Conservation (phyloP, 53 echinoderm and acorn worm species). For the Holothuria scabra region DNA sequence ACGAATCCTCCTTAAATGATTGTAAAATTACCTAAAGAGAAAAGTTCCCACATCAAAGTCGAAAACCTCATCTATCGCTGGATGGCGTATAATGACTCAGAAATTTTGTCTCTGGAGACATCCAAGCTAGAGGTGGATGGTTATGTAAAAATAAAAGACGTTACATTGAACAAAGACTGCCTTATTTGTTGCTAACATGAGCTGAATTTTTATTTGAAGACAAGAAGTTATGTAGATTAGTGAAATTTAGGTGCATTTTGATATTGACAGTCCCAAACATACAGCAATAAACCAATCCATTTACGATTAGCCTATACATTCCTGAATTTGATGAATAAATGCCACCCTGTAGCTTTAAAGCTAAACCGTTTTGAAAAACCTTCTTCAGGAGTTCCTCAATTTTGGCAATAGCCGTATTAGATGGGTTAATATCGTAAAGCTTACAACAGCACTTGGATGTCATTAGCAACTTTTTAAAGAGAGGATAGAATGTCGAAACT, state of each 20-base stretch:
- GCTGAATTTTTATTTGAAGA: too few species aligned
- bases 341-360: too few species aligned
- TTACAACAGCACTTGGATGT: slow-evolving; percentile 7
- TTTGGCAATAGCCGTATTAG: not conserved
- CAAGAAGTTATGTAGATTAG: too few species aligned
- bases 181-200: too few species aligned
- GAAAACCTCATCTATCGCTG: not conserved
- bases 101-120: slow-evolving; percentile 2
- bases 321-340: too few species aligned
- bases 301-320: too few species aligned
- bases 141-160: not conserved
- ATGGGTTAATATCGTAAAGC: slow-evolving; percentile 6
- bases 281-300: too few species aligned
- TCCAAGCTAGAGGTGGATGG: slow-evolving; percentile 12
- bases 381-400: not conserved
- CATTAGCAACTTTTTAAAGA: not conserved
- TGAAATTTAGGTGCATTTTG: not conserved
- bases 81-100: not conserved
- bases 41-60: slow-evolving; percentile 5
- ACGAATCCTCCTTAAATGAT: too few species aligned
- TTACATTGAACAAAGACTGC: too few species aligned
- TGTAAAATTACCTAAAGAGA: not conserved
- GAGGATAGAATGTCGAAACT: slow-evolving; percentile 5
- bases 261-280: not conserved
- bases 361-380: too few species aligned